Evolutionary conservation across 92 coral and sea anemone genomes (phyloP).

Genomic region (Paramuricea clavata): DNA sequence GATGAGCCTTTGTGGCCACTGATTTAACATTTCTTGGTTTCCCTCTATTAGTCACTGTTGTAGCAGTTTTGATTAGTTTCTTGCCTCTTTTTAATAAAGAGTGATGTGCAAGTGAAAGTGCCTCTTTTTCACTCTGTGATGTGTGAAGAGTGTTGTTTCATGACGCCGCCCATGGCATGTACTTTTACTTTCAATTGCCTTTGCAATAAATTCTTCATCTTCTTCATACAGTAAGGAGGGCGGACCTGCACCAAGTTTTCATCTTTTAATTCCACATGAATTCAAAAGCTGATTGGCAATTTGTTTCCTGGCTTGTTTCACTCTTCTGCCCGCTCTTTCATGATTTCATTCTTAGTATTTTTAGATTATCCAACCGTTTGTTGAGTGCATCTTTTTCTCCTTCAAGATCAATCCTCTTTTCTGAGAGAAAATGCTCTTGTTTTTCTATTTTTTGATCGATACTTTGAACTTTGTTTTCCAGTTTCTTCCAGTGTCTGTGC

Average conservation of each 20-base stretch:
- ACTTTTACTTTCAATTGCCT: conserved; percentile 72
- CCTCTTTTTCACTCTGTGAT: conserved; percentile 73
- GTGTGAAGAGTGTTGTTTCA: conserved; percentile 66
- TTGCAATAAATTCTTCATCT: conserved; percentile 73
- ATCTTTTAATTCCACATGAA: conserved; percentile 52
- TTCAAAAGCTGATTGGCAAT: conserved; percentile 45
- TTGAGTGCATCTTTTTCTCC: conserved; percentile 62
- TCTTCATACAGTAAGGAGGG: conserved; percentile 66
- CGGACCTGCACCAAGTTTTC: conserved; percentile 74
- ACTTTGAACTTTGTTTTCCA: conserved; percentile 56
- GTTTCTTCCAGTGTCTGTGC: conserved; percentile 39
- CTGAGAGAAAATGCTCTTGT: conserved; percentile 58
- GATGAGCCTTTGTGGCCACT: conserved; percentile 63
- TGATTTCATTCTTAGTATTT: conserved; percentile 65
- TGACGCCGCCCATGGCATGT: conserved; percentile 68
- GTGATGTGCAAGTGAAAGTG: conserved; percentile 69
- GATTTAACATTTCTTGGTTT: conserved; percentile 66
- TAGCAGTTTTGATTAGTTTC: conserved; percentile 70
- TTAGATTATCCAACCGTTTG: conserved; percentile 55
- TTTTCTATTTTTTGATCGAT: conserved; percentile 67
- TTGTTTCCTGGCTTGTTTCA: conserved; percentile 69
- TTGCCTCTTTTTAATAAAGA: conserved; percentile 53
- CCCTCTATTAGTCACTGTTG: conserved; percentile 65
- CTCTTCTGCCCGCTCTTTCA: conserved; percentile 62
- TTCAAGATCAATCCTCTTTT: conserved; percentile 64